Evolutionary conservation across 2,113 vertebrate genomes (phyloP), one percentile per base, ranked within the genome.

Genomic region (Ginglymostoma cirratum): DNA sequence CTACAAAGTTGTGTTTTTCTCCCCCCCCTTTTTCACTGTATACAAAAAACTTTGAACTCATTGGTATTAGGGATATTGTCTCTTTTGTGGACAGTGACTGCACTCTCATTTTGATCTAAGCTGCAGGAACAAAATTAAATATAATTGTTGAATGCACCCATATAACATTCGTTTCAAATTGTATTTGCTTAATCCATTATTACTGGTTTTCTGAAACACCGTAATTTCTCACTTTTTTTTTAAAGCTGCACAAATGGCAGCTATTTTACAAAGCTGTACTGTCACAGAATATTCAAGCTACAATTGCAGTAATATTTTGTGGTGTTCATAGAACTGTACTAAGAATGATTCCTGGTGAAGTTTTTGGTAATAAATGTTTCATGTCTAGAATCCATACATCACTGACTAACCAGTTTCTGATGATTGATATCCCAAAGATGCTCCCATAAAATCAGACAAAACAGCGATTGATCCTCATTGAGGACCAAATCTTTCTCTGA

Each of bases 171-270:
- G 19, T 24, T 95, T 52, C 24, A 12, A 30, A 72, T 19, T 66
- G 89, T 45, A 83, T 90, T 90, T 90, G 87, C 87, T 90, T 15
- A 30, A 90, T 83, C 87, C 45, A 72, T 95, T 95, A 72, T 72
- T 66, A 66, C 19, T 93, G 61, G 21, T 93, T 72, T 94, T 66
- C 55, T 67, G 19, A 94, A 38, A 38, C 12, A 94, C 34, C 67
- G 19, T 61, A 72, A 72, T 23, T 21, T n/a, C 38, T 45, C 66
- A 38, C n/a, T n/a, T n/a, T n/a, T 93, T 38, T 48, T 87, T 89
- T 55, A 45, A 24, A 86, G 23, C 23, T 45, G 6, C 52, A n/a
- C 34, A 24, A 34, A 27, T 90, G 52, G 14, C 69, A 72, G 67
- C 12, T 48, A 12, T 95, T 95, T 95, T 48, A 34, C 27, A 72